Base-by-base conservation (phyloP, 1,140 invertebrate genomes). In the Brachionus paranguensis region DNA sequence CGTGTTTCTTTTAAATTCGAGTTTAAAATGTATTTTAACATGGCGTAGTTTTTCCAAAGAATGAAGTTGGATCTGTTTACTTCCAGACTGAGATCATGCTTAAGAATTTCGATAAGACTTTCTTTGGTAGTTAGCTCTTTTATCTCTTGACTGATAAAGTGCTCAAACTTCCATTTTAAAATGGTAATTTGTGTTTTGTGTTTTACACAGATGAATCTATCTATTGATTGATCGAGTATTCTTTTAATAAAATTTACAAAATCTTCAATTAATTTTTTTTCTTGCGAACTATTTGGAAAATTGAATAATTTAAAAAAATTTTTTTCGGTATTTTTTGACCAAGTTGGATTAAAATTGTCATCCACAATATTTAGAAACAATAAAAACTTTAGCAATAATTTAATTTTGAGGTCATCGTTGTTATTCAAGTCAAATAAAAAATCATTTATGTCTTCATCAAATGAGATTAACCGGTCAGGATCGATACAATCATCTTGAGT, bases 81-180 rank as follows among this genome's bases (percentile, higher is more conserved):
- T 47, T 81, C 78, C 41, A 27, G n/a, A 64, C 53, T 64, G 10
- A 81, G 20, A 64, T 81, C 78, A 33, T 17, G 24, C 64, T 81
- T 81, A 8, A 68, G 10, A n/a, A 24, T 43, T 14, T 81, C 43
- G 17, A 81, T 12, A 11, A 81, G 60, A 33, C n/a, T 64, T 47
- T 81, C 78, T 14, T 47, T 29, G 43, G 17, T 5, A 12, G 10
- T 37, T 43, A 60, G 24, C 27, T 55, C 47, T 24, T n/a, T 10
- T 14, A 53, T 17, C 8, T 74, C 37, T 43, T 74, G 14, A 20
- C 29, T 64, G 1, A 81, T 11, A n/a, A 27, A 81, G 6, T 47
- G 17, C 17, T 81, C 78, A 64, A 81, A 60, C 11, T 81, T 81
- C 78, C 78, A 81, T 81, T 81, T 81, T 4, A 81, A 41, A 6